Evolutionary conservation across 2,113 vertebrate species (phyloP).

Genomic region (Platycercus adscitus): DNA sequence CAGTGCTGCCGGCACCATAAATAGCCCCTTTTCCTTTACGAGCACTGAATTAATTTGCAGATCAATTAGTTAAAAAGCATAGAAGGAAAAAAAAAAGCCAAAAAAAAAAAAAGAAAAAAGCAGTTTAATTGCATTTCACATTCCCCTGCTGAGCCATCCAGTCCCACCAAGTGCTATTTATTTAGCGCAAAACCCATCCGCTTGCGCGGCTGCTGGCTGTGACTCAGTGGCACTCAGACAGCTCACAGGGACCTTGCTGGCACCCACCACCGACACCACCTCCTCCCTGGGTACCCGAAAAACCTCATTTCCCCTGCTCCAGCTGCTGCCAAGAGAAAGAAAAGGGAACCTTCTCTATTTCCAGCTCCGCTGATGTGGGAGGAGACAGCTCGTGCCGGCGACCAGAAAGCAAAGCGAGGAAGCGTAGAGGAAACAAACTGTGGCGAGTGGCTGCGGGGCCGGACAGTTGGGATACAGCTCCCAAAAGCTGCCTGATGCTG

Average conservation of each 20-base stretch:
- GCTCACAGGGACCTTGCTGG: background rate
- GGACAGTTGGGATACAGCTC: fast-evolving
- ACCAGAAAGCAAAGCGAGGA: background rate
- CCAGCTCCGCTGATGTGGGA: background rate
- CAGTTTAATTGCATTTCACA: background rate
- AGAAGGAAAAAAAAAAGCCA: background rate
- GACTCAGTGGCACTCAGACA: background rate
- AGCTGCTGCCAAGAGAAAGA: background rate
- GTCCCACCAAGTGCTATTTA: background rate
- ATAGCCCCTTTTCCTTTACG: background rate
- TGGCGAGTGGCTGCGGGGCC: background rate
- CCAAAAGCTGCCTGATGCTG: background rate
- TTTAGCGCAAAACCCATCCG: background rate
- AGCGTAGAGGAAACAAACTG: background rate
- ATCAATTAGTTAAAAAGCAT: background rate
- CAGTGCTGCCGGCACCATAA: background rate
- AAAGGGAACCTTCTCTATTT: slow-evolving; percentile 1
- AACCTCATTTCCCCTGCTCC: background rate
- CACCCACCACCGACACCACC: background rate
- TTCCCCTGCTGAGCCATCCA: background rate
- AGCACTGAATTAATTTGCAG: background rate
- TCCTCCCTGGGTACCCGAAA: background rate
- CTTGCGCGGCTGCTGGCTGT: background rate
- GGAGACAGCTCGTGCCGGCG: background rate
- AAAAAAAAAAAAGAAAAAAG: too few species aligned